Evolutionary conservation across 2,113 vertebrate genomes (phyloP), one percentile per base, ranked within the genome.

Genomic region (Sminthopsis crassicaudata): DNA sequence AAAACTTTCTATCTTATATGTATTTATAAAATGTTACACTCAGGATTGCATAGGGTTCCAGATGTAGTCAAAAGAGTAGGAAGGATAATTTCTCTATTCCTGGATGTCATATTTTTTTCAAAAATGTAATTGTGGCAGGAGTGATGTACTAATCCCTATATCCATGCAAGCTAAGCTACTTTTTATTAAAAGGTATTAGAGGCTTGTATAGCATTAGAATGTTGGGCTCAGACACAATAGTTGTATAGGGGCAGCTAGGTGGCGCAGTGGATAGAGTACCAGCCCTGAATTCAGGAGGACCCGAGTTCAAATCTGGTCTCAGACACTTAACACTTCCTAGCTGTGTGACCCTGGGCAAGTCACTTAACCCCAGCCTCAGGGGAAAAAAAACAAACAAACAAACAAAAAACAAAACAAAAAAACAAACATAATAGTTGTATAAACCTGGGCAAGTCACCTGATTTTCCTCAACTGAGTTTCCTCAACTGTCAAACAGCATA

Each of bases 401-500:
- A n/a, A n/a, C n/a, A n/a, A n/a, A n/a, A n/a, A n/a, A n/a, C n/a
- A n/a, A n/a, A n/a, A n/a, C n/a, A n/a, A n/a, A n/a, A n/a, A n/a
- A n/a, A n/a, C 1, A 27, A 48, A 46, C 2, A 46, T 2, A 19
- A n/a, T 57, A 90, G 24, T 6, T 8, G n/a, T 23, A 26, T 95
- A 24, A 52, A 19, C n/a, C 48, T 93, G 52, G 36, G 10, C n/a
- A 91, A 52, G 27, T 92, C 53, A 14, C 25, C 94, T 92, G 14
- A 25, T n/a, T n/a, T n/a, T n/a, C 1, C 42, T 54, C 46, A 67
- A 54, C 89, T 94, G n/a, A 46, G 94, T 97, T 57, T 95, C 25
- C 46, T 93, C 55, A 52, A 57, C 55, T 93, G 50, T 92, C 57
- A 95, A 94, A 93, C 96, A 90, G 54, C 46, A 46, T 0, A 53